phyloP scores from a whole-genome alignment of 2,113 vertebrate species.

The Grallaria varia region DNA sequence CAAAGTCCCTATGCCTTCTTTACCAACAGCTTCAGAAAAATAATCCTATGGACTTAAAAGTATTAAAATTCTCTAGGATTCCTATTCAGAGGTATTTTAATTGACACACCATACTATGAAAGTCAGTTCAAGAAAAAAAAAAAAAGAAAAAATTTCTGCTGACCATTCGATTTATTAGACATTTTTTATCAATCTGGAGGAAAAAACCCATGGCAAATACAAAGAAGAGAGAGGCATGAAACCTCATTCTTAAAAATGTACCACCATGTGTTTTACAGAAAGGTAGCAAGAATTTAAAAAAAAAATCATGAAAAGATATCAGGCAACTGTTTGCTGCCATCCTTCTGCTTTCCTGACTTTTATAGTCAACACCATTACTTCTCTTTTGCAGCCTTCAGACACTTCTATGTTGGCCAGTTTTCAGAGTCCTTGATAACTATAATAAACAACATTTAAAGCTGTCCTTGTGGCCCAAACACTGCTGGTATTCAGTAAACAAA shows the following conservation, averaged over 20 bases:
- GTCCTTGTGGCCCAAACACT: not conserved
- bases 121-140: not conserved
- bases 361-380: not conserved
- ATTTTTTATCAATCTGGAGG: not conserved
- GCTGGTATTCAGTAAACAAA: not conserved
- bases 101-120: not conserved
- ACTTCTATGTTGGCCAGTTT: not conserved
- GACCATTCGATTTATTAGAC: not conserved
- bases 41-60: not conserved
- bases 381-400: not conserved
- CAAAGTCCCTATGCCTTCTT: not conserved
- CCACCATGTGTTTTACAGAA: not conserved
- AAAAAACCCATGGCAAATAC: not conserved
- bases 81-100: not conserved
- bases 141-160: not conserved
- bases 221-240: not conserved
- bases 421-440: not conserved
- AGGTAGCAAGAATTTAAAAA: not conserved
- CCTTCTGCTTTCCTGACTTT: not conserved
- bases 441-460: not conserved
- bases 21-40: not conserved
- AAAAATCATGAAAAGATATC: not conserved
- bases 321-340: not conserved
- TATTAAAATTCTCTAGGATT: not conserved
- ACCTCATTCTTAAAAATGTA: not conserved